phyloP scores from a whole-genome alignment of 2,888 invertebrate species.

The Acleris literana region DNA sequence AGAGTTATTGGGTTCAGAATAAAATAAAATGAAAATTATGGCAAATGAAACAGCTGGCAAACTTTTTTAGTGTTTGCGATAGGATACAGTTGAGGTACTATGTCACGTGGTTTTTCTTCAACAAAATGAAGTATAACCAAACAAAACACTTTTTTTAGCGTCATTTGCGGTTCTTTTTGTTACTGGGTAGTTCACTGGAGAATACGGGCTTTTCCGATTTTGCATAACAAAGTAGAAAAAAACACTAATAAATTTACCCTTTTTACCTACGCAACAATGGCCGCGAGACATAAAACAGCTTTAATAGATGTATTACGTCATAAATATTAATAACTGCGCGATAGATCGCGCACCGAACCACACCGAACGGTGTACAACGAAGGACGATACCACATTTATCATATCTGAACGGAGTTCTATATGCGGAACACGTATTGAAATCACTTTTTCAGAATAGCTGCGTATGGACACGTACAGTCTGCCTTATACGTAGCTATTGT shows the following conservation, averaged over 20 bases:
- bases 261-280: constrained; percentile 8
- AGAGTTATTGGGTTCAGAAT: too few relatives aligned
- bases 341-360: constrained; percentile 13
- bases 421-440: not conserved
- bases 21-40: too few relatives aligned
- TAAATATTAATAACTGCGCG: constrained; percentile 27
- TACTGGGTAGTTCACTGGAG: too few relatives aligned
- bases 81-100: too few relatives aligned
- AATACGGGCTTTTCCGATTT: not conserved
- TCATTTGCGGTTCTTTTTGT: too few relatives aligned
- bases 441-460: not conserved
- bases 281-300: constrained; percentile 23
- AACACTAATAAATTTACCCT: not conserved
- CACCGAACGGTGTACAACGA: constrained; percentile 12
- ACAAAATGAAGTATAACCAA: too few relatives aligned
- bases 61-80: too few relatives aligned
- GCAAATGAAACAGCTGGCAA: too few relatives aligned
- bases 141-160: too few relatives aligned
- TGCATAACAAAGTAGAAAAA: not conserved
- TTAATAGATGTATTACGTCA: constrained; percentile 23
- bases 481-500: too few relatives aligned
- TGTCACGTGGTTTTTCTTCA: too few relatives aligned
- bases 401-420: constrained; percentile 1
- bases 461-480: too few relatives aligned
- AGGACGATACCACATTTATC: constrained; percentile 18